Evolutionary conservation across 2,888 invertebrate species (phyloP), one percentile per base, ranked within the genome.

Genomic region (Phyllotreta striolata): DNA sequence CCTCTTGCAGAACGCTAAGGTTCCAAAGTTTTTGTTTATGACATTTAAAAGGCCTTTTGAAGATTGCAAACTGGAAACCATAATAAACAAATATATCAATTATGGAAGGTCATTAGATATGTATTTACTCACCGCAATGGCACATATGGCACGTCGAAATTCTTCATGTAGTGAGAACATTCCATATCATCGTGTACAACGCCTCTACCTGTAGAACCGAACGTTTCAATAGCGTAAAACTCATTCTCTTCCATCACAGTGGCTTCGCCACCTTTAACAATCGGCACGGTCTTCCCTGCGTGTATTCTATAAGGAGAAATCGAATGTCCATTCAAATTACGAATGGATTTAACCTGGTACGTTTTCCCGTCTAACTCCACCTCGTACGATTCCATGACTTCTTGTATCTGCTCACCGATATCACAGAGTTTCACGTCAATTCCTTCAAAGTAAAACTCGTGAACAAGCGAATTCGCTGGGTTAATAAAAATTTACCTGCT

Each of bases 361-460:
- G 92, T 92, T 83, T 96, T 95, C 39, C 99, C 98, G 81, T 98
- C 96, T 60, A 99, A 81, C 81, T 98, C 98, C 5, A 99, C 89
- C 84, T 99, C 99, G 80, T 99, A 97, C 0, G 97, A 98, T 79
- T 99, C 98, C 99, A 99, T 99, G 0, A 98, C 97, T 85, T 99
- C 99, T 80, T 98, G 98, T 73, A 99, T 96, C 1, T 95, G 93
- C 67, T 95, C 93, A 8, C 93, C 99, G 70, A 99, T 92, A 77
- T 99, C 99, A 81, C 98, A 98, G 63, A 99, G 86, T 78, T 96
- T 90, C 0, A 96, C 99, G 81, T 99, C 99, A 67, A 99, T 97
- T 54, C 73, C 73, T 73, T 44, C 43, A 62, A 41, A 60, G 13
- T 5, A 39, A 46, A 34, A 39, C 46, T 4, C 46, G 12, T 40